Percentiles rank a stretch among this genome's conserved stretches.
These are phyloP conservation scores for Eubucco bourcierii DNA, from an alignment of 2,113 vertebrate genomes.

Conservation along the genomic window DNA sequence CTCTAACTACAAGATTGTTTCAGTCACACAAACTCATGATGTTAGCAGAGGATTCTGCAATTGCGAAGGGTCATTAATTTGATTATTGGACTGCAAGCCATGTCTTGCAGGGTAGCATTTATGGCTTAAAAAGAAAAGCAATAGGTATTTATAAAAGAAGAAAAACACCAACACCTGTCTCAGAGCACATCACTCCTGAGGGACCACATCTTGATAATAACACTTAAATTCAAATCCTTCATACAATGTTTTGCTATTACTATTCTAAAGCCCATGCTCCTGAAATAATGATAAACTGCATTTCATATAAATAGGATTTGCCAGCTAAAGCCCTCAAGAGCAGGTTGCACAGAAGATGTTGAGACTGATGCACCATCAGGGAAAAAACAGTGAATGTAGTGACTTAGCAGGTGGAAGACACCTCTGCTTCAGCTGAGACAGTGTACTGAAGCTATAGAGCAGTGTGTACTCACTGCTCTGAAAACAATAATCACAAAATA, in stretches of 20 bases:
- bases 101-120: not conserved
- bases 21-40: not conserved
- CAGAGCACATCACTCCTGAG: not conserved
- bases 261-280: not conserved
- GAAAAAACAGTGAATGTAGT: not conserved
- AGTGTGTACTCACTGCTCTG: accelerated
- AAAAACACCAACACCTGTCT: accelerated
- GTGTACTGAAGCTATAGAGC: not conserved
- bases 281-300: not conserved
- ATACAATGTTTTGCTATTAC: not conserved
- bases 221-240: not conserved
- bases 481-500: too few species aligned
- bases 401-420: not conserved
- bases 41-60: not conserved
- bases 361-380: not conserved
- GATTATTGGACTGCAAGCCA: not conserved
- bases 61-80: not conserved
- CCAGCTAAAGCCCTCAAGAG: not conserved
- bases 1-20: not conserved
- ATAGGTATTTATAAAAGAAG: not conserved
- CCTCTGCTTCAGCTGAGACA: not conserved
- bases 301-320: not conserved
- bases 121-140: not conserved
- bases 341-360: not conserved
- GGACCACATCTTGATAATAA: not conserved